A percentile compares a stretch with the other conserved stretches of the same genome.
Conservation (phyloP, 2,797 vertebrate species). For the Darevskia mixta region DNA sequence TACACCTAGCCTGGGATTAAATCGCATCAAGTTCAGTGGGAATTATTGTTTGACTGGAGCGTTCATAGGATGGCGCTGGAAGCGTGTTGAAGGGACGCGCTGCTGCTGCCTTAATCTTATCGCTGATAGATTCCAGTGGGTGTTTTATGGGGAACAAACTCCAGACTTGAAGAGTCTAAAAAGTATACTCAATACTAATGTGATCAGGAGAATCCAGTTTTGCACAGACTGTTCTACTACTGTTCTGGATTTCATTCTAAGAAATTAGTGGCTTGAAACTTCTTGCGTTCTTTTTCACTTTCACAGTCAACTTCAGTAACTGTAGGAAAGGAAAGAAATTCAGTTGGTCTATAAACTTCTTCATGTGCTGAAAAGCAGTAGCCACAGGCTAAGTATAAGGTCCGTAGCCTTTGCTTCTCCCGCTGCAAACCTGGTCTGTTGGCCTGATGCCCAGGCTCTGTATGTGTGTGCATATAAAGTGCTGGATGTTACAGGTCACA, state of each 20-base stretch:
- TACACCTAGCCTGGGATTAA: not conserved
- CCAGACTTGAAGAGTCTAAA: no score
- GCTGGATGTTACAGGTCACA: not conserved
- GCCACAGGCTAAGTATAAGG: constrained; percentile 7
- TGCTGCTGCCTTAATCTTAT: not conserved
- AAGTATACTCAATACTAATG: not conserved
- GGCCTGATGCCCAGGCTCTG: constrained; percentile 47
- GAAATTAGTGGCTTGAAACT: not conserved
- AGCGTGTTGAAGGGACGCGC: no score
- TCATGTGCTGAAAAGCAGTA: constrained; percentile 19
- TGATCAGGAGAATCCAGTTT: not conserved
- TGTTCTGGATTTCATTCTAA: not conserved
- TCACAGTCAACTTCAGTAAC: not conserved
- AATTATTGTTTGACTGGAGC: not conserved
- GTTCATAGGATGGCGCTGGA: not conserved
- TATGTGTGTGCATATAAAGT: constrained; percentile 20
- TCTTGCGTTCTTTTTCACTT: not conserved
- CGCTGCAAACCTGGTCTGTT: constrained; percentile 51
- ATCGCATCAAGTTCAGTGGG: not conserved
- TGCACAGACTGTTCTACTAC: not conserved
- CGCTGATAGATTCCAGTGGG: no score
- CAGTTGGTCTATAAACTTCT: not conserved
- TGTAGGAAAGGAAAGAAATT: not conserved
- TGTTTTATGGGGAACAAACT: not conserved
- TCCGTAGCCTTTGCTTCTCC: constrained; percentile 39